Evolutionary conservation across 2,113 vertebrate genomes (phyloP).

Genomic region (Macquaria ambigua): DNA sequence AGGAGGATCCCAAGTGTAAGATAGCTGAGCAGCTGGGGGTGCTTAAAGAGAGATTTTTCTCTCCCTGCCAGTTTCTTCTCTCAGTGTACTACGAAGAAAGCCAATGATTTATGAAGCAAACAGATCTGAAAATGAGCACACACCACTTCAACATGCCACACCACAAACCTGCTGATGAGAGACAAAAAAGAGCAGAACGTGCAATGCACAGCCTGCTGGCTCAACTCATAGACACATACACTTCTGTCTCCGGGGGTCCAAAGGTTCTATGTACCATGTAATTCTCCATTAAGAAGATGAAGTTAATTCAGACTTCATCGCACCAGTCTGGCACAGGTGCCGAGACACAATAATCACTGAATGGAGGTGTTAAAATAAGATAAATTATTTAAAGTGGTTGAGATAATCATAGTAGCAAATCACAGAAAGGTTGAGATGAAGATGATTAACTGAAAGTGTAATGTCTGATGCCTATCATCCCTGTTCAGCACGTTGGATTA

Average conservation of each 20-base stretch:
- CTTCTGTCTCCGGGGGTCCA: conserved; percentile 27
- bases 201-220: conserved; percentile 33
- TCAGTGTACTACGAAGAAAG: conserved; percentile 49
- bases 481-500: not conserved
- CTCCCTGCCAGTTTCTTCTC: conserved; percentile 65
- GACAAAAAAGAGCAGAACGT: conserved; percentile 58
- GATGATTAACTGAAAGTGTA: conserved; percentile 5
- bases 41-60: conserved; percentile 71
- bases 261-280: conserved; percentile 35
- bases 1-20: conserved; percentile 48
- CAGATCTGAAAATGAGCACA: conserved; percentile 75
- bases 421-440: not conserved
- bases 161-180: conserved; percentile 74
- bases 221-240: conserved; percentile 48
- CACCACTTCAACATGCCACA: conserved; percentile 58
- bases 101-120: conserved; percentile 79
- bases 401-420: not conserved
- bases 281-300: conserved; percentile 43
- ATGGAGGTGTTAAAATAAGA: conserved; percentile 37
- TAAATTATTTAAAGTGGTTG: conserved; percentile 15
- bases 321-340: conserved; percentile 51
- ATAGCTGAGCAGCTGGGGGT: conserved; percentile 73
- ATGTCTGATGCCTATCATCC: not conserved
- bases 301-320: conserved; percentile 50
- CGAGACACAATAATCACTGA: conserved; percentile 26